Percentiles rank a stretch among this genome's conserved stretches.
Conservation (phyloP, 2,797 vertebrate genomes). For the Sarcoramphus papa region DNA sequence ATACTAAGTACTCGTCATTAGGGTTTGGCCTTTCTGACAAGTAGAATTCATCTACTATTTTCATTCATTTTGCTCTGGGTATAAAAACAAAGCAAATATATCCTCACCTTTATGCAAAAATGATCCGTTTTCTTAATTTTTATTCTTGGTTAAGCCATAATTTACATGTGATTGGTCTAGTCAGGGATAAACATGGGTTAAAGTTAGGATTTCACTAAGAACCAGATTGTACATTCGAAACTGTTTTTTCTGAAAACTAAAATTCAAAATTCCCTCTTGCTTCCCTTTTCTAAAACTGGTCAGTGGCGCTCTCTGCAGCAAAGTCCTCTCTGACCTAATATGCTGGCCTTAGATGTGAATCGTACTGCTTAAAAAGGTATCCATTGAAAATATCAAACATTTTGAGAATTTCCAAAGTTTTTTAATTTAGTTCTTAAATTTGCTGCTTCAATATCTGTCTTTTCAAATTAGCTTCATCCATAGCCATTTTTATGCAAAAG, state of each 20-base stretch:
- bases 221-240: not conserved
- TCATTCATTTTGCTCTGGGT: not conserved
- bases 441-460: not conserved
- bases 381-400: not conserved
- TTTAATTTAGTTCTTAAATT: not conserved
- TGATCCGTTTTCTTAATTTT: not conserved
- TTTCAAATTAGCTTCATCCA: not conserved
- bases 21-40: not conserved
- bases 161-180: not conserved
- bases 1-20: not conserved
- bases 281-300: not conserved
- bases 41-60: not conserved
- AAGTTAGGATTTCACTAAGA: not conserved
- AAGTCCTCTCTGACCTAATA: not conserved
- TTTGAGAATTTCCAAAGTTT: not conserved
- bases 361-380: not conserved
- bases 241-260: not conserved
- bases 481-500: not conserved
- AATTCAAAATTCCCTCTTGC: not conserved
- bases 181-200: not conserved
- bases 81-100: not conserved
- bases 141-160: not conserved
- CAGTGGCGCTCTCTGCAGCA: not conserved
- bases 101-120: not conserved
- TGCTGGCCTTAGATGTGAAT: not conserved